Conservation (phyloP, 2,797 vertebrate species). For the Clarias fuscus region DNA sequence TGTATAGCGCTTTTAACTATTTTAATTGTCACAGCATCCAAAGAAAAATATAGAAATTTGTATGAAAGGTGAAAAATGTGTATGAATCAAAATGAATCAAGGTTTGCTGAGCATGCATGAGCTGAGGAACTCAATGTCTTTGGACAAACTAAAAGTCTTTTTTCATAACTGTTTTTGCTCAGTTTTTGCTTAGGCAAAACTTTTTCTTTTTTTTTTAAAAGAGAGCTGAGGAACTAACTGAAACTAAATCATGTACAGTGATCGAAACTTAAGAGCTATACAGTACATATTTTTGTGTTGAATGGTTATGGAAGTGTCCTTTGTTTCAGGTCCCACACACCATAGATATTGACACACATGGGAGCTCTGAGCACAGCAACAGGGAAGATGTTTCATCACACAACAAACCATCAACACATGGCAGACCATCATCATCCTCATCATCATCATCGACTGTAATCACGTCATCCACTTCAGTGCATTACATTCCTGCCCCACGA, state of each 20-base stretch:
- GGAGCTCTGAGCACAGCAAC: neutral
- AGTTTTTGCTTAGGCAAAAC: neutral
- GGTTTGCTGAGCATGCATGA: neutral
- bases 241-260: neutral
- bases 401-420: conserved; percentile 22
- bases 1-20: too few species aligned
- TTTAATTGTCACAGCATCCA: too few species aligned
- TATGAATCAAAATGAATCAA: too few species aligned
- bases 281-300: neutral
- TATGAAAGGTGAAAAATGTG: too few species aligned
- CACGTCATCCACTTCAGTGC: conserved; percentile 55
- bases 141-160: neutral
- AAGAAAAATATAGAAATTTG: too few species aligned
- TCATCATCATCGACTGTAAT: conserved; percentile 3
- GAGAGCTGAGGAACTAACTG: neutral
- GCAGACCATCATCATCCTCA: conserved; percentile 1
- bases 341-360: neutral
- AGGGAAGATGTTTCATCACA: conserved; percentile 29
- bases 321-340: neutral
- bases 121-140: neutral
- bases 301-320: neutral
- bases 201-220: neutral
- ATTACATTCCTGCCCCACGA: conserved; percentile 38
- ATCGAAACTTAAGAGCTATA: neutral
- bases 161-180: neutral